phyloP scores from a whole-genome alignment of 2,888 invertebrate species.

The Epinotia bilunana region DNA sequence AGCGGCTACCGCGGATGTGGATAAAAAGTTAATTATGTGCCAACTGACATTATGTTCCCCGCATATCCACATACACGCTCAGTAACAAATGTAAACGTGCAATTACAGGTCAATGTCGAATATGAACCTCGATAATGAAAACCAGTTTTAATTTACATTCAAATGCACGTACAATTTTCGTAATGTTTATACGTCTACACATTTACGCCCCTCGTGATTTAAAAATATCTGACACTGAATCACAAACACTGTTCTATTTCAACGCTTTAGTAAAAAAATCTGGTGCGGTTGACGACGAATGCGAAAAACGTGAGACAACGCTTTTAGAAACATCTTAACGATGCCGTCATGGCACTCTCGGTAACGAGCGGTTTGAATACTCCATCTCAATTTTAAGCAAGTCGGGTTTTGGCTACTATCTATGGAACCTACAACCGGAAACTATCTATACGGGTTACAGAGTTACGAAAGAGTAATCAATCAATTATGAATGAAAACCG shows the following conservation, averaged over 20 bases:
- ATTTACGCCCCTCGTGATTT: slow-evolving; percentile 58
- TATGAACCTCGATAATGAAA: slow-evolving; percentile 39
- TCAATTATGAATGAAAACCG: too few species aligned
- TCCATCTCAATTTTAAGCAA: neutral
- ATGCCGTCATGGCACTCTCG: neutral
- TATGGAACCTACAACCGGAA: too few species aligned
- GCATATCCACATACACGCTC: slow-evolving; percentile 20
- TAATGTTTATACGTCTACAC: slow-evolving; percentile 44
- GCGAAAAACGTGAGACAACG: slow-evolving; percentile 15
- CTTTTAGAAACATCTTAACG: slow-evolving; percentile 28
- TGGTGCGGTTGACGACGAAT: slow-evolving; percentile 34
- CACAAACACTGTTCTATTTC: slow-evolving; percentile 59
- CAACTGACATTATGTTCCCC: slow-evolving; percentile 37
- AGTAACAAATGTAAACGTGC: slow-evolving; percentile 15
- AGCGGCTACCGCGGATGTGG: slow-evolving; percentile 63
- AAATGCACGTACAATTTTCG: slow-evolving; percentile 16
- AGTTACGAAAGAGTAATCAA: too few species aligned
- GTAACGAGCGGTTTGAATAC: neutral
- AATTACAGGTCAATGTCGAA: slow-evolving; percentile 38
- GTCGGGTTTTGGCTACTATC: neutral
- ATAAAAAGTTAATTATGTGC: slow-evolving; percentile 42
- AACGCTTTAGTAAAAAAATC: slow-evolving; percentile 42
- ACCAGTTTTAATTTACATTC: slow-evolving; percentile 28
- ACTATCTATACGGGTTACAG: too few species aligned
- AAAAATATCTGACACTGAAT: slow-evolving; percentile 65